Evolutionary conservation across 2,113 vertebrate species (phyloP).

Genomic region (Pterocles burchelli): DNA sequence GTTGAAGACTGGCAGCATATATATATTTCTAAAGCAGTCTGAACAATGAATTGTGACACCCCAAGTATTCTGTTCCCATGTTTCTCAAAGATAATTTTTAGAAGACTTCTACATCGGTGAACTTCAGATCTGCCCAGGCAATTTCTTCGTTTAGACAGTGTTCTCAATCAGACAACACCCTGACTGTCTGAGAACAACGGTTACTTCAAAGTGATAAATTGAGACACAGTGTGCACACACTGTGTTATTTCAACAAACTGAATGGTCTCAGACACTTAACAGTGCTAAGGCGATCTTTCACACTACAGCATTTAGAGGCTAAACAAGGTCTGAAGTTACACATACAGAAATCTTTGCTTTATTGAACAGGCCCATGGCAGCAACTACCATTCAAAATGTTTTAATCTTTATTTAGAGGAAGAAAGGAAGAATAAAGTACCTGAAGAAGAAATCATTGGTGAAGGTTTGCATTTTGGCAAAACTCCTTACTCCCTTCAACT

Average conservation of each 20-base stretch:
- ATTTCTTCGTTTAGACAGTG: too few relatives aligned
- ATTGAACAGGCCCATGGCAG: neutral
- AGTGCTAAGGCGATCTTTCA: neutral
- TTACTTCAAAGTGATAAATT: neutral
- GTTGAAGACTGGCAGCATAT: neutral
- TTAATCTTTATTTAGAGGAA: neutral
- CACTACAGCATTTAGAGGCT: neutral
- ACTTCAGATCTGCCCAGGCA: neutral
- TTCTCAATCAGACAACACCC: rapidly evolving
- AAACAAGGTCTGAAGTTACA: neutral
- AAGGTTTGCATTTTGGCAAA: neutral
- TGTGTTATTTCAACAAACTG: neutral
- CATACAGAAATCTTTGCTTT: neutral
- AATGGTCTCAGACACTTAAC: neutral
- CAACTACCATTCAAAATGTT: neutral
- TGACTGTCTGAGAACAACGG: neutral
- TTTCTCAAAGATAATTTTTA: neutral
- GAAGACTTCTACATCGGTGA: neutral
- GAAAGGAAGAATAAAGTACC: neutral
- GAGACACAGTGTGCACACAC: rapidly evolving
- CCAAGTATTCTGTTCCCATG: neutral
- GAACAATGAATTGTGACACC: neutral
- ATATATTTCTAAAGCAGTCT: neutral
- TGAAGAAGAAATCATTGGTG: neutral
- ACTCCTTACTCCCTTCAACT: neutral